A percentile compares a stretch with the other conserved stretches of the same genome.
Evolutionary conservation across 2,888 invertebrate species (phyloP).

Genomic region (Polietes domitor): DNA sequence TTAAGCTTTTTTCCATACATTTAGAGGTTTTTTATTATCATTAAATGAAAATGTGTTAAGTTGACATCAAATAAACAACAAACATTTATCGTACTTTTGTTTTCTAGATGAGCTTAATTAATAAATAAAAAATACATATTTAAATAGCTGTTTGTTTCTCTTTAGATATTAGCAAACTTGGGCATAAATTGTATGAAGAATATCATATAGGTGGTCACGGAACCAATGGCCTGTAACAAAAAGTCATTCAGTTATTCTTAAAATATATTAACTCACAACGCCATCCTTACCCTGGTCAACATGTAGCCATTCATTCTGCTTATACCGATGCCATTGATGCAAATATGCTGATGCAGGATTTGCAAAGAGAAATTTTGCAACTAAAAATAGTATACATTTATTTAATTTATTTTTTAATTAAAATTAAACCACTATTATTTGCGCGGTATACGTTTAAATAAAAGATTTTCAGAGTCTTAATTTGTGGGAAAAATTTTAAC

Average conservation of each 20-base stretch:
- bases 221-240: slow-evolving; percentile 73
- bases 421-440: too few species aligned
- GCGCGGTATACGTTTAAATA: too few species aligned
- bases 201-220: slow-evolving; percentile 77
- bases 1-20: neutral
- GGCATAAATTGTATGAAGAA: slow-evolving; percentile 79
- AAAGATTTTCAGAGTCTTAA: too few species aligned
- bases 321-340: slow-evolving; percentile 76
- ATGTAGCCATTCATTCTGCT: slow-evolving; percentile 74
- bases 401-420: too few species aligned
- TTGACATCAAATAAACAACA: neutral
- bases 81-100: slow-evolving; percentile 21
- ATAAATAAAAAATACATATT: slow-evolving; percentile 23
- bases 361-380: slow-evolving; percentile 79
- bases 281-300: slow-evolving; percentile 72
- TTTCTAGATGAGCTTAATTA: slow-evolving; percentile 54
- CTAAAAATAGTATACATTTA: slow-evolving; percentile 65
- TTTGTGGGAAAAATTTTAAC: too few species aligned
- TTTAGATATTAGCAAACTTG: slow-evolving; percentile 69
- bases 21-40: neutral
- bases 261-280: neutral
- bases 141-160: slow-evolving; percentile 18
- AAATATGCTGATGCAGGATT: slow-evolving; percentile 75
- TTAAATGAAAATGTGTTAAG: neutral
- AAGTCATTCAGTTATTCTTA: neutral